A percentile compares a stretch with the other conserved stretches of the same genome.
Conservation (phyloP, 2,113 vertebrate species). For the Rhineura floridana region DNA sequence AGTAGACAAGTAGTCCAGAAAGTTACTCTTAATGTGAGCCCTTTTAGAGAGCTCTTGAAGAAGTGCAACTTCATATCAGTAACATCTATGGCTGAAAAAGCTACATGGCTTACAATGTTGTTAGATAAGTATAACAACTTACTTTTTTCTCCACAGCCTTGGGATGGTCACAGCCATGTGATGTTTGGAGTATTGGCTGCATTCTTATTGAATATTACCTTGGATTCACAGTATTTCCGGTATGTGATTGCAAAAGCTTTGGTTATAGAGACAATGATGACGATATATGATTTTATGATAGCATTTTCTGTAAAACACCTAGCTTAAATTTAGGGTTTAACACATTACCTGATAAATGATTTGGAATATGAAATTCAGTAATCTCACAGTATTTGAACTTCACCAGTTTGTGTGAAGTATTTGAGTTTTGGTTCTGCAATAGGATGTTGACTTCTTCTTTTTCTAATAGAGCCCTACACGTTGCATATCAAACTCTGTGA, state of each 20-base stretch:
- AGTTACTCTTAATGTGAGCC: neutral
- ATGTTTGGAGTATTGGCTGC: constrained; percentile 89
- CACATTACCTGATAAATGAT: neutral
- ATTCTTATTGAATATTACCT: constrained; percentile 90
- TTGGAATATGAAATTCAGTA: neutral
- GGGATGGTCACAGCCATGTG: constrained; percentile 88
- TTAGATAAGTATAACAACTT: neutral
- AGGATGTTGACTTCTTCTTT: neutral
- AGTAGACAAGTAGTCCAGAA: constrained; percentile 16
- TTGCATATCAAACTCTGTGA: neutral
- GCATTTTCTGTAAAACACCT: neutral
- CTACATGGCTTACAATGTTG: neutral
- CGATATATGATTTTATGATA: neutral
- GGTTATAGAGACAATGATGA: neutral
- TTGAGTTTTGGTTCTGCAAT: neutral
- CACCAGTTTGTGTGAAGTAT: neutral
- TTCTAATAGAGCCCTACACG: neutral
- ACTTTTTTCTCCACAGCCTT: constrained; percentile 73
- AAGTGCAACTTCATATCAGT: neutral
- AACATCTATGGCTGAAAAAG: neutral
- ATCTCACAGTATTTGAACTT: neutral
- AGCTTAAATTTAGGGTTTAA: too few species aligned
- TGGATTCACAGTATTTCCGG: constrained; percentile 87
- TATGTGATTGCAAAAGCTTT: constrained; percentile 52
- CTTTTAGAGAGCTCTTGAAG: neutral